Conservation (phyloP, 64 coral and sea anemone species). For the Pocillopora verrucosa region DNA sequence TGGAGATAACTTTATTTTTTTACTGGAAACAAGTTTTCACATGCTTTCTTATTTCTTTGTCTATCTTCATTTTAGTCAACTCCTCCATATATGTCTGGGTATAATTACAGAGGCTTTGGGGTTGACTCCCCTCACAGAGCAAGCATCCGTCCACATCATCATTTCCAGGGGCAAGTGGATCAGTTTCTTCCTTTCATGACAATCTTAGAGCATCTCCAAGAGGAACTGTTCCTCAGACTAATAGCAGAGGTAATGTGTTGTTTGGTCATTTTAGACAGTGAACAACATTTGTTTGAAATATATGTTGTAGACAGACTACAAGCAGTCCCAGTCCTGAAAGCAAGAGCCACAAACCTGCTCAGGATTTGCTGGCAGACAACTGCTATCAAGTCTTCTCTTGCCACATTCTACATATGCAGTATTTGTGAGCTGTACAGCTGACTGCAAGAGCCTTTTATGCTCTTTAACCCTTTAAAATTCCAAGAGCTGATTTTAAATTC, state of each 20-base stretch:
- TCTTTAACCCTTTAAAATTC: no score
- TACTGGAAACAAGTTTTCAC: neutral
- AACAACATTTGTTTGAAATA: no score
- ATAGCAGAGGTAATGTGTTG: constrained; percentile 66
- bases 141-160: constrained; percentile 79
- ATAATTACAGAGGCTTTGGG: constrained; percentile 47
- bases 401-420: no score
- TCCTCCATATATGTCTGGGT: constrained; percentile 60
- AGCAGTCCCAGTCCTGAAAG: no score
- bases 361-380: no score
- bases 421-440: no score
- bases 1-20: neutral
- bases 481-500: no score
- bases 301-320: no score
- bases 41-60: neutral
- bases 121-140: constrained; percentile 72
- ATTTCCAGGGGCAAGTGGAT: constrained; percentile 81
- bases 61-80: constrained; percentile 43
- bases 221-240: constrained; percentile 69
- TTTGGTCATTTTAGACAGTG: no score
- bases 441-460: no score
- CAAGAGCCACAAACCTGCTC: no score
- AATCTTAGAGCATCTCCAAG: constrained; percentile 70
- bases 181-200: constrained; percentile 87
- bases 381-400: no score